Evolutionary conservation across 2,888 invertebrate genomes (phyloP), one percentile per base, ranked within the genome.

Genomic region (Stenurella melanura): DNA sequence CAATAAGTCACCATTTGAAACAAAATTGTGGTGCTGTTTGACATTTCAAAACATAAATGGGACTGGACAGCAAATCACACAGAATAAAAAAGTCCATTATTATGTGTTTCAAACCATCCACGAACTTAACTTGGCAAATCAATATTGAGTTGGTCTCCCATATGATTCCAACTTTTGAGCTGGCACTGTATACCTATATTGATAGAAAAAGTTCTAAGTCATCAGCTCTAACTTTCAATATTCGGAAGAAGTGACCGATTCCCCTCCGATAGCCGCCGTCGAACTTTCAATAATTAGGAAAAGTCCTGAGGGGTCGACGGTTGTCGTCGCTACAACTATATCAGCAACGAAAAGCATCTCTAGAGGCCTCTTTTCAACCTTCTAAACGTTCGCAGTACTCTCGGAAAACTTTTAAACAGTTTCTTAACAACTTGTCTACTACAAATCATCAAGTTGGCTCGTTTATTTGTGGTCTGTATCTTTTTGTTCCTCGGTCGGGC

Each of bases 391-490:
- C 69, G 15, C 69, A 70, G 69, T 21, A 56, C 70, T 63, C 63
- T 60, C 71, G 72, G 61, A 63, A 76, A 76, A 73, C 68, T 76
- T 74, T 73, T 73, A 70, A 76, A 78, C 76, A 77, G 72, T 78
- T 78, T 73, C 69, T 70, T 74, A 76, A 70, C 73, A 76, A 76
- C 74, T 75, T 70, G 72, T 70, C 80, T 67, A 74, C 71, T 73
- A 75, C 78, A 77, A 80, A 80, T 80, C 79, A 76, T 78, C 76
- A 72, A 76, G 74, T 74, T 34, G 66, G 58, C 68, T 60, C 54
- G 68, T 70, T 70, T 75, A 70, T 70, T 78, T 72, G 76, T 54
- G 63, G 50, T 9, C 10, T 50, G 21, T 60, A 18, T 42, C 61
- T 54, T 63, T 54, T 54, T 30, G 42, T 64, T 38, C 42, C 5